These are phyloP conservation scores for Trissoscelio sp. DNA, from an alignment of 2,888 invertebrate species.

Conservation along the genomic window DNA sequence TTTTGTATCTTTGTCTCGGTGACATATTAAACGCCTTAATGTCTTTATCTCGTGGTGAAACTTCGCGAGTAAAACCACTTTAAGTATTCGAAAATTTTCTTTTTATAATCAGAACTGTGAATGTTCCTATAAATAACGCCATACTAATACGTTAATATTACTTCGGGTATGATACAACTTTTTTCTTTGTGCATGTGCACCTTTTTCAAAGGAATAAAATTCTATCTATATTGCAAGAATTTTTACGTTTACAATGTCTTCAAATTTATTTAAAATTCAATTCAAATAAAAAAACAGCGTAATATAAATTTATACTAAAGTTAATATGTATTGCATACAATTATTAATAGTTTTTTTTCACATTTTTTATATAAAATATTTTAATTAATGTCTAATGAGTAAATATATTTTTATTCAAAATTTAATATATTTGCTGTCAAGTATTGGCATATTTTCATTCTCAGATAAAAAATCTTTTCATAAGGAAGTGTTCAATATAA, in stretches of 20 bases:
- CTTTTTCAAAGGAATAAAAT: neutral
- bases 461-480: conserved; percentile 26
- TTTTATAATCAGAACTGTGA: conserved; percentile 24
- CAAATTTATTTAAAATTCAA: neutral
- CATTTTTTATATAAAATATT: neutral
- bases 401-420: too few species aligned
- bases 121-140: conserved; percentile 24
- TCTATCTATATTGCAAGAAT: too few species aligned
- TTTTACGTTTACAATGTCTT: neutral
- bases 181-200: neutral
- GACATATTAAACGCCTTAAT: conserved; percentile 59
- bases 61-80: conserved; percentile 56
- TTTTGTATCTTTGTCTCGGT: conserved; percentile 61
- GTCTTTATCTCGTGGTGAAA: conserved; percentile 57
- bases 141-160: conserved; percentile 28
- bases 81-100: conserved; percentile 59
- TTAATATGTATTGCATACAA: neutral
- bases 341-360: neutral
- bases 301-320: too few species aligned
- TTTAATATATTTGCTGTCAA: neutral
- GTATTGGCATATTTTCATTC: conserved; percentile 4
- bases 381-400: too few species aligned
- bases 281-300: too few species aligned
- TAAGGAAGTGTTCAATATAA: conserved; percentile 34
- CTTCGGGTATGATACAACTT: neutral